Evolutionary conservation across 2,888 invertebrate species (phyloP), one percentile per base, ranked within the genome.

Genomic region (Mythimna vitellina): DNA sequence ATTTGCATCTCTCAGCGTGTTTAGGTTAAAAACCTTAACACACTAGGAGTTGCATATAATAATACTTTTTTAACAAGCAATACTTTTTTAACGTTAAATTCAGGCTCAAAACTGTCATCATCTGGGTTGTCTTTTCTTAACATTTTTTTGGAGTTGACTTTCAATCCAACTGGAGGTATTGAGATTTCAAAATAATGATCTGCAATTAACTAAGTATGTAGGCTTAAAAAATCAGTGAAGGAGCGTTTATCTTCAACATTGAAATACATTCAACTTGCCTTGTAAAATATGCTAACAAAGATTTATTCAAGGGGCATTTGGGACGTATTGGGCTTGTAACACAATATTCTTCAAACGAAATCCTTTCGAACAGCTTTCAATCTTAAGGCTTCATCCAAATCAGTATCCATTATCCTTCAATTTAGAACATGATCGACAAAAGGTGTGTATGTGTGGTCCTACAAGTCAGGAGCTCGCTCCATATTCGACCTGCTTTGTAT

Each of bases 371-470:
- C 4, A 32, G 56, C 25, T 70, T 64, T 76, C 42, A 17, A n/a
- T 63, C 8, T 22, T 17, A 35, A 61, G 25, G n/a, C 20, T 38
- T 56, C 53, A 51, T 57, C 67, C 53, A 62, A 62, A 68, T 70
- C 22, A 57, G 29, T 58, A 65, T 61, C 66, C 46, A 74, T 81
- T 63, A 79, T 65, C 60, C 62, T 73, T 71, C 62, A 74, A 78
- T 76, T 75, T 80, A 78, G 84, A 82, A 63, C 71, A 75, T 70
- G 65, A 78, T 83, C 70, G 67, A 84, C 83, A 82, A 87, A 87
- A 85, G 84, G 72, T 86, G 83, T 84, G 82, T 82, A 82, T 92
- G 95, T 95, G 95, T 95, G 95, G 95, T 95, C 95, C 86, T 80
- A 89, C 86, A 83, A 86, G 87, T 87, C 94, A 91, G 95, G 91